Conservation (phyloP, 2,113 vertebrate genomes). For the Axis porcinus region DNA sequence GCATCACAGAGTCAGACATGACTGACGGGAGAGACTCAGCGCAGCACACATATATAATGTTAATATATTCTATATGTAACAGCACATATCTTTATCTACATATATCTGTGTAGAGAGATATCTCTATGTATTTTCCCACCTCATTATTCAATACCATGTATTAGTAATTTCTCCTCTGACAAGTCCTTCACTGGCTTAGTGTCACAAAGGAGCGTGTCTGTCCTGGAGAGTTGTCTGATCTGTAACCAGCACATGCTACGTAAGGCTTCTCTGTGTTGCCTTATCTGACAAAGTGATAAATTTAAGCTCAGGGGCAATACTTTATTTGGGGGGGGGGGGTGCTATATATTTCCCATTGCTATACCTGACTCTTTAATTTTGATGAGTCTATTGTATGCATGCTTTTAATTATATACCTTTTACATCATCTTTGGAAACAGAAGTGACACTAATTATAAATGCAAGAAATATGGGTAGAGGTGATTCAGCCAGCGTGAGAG, state of each 20-base stretch:
- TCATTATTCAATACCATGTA: background rate
- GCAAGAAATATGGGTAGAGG: background rate
- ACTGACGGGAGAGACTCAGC: background rate
- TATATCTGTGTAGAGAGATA: background rate
- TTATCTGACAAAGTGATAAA: background rate
- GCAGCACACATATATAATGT: background rate
- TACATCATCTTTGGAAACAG: background rate
- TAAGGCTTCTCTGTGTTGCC: background rate
- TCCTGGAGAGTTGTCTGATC: background rate
- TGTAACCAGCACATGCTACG: fast-evolving
- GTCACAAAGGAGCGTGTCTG: background rate
- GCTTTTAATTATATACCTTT: slow-evolving; percentile 22
- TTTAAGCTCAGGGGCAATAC: background rate
- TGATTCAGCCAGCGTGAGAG: background rate
- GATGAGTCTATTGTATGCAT: background rate
- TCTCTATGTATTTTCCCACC: background rate
- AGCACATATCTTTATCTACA: background rate
- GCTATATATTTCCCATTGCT: background rate
- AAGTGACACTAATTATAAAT: background rate
- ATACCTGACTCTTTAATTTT: background rate
- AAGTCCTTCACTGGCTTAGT: background rate
- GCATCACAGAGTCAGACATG: background rate
- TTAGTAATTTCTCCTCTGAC: background rate
- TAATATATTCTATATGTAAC: background rate
- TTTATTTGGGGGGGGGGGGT: background rate